phyloP scores from a whole-genome alignment of 1,140 invertebrate species.

The Branchinecta lynchi region DNA sequence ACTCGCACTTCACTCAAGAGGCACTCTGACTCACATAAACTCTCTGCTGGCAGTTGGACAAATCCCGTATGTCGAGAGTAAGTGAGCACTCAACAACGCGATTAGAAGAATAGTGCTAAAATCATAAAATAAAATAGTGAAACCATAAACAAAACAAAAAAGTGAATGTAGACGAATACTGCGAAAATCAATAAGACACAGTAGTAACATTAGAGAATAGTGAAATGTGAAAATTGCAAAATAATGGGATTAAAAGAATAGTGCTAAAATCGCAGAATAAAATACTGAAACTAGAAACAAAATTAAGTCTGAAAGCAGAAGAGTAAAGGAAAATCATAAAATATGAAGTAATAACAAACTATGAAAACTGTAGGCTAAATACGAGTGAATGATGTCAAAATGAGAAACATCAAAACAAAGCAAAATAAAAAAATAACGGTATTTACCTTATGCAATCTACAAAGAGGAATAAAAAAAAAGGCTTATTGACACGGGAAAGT shows the following conservation, averaged over 20 bases:
- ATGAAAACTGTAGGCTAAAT: too few species aligned
- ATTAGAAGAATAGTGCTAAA: conserved; percentile 8
- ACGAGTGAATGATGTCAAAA: not conserved
- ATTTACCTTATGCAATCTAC: not conserved
- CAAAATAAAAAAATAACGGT: not conserved
- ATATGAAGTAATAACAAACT: not conserved
- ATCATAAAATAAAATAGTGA: conserved; percentile 5
- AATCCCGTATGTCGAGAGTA: not conserved
- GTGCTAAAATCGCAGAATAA: not conserved
- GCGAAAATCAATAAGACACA: not conserved
- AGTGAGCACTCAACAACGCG: not conserved
- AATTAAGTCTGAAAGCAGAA: not conserved
- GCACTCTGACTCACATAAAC: not conserved
- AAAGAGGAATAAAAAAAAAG: not conserved
- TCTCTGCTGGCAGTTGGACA: not conserved
- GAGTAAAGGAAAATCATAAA: not conserved
- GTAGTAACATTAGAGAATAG: too few species aligned
- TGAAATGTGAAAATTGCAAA: not conserved
- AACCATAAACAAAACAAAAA: not conserved
- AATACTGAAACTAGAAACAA: not conserved
- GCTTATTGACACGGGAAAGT: not conserved
- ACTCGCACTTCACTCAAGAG: too few species aligned
- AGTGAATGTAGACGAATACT: not conserved
- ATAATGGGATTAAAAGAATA: not conserved
- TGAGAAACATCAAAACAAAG: not conserved